phyloP scores from a whole-genome alignment of 2,113 vertebrate species.

The Choloepus hoffmanni region DNA sequence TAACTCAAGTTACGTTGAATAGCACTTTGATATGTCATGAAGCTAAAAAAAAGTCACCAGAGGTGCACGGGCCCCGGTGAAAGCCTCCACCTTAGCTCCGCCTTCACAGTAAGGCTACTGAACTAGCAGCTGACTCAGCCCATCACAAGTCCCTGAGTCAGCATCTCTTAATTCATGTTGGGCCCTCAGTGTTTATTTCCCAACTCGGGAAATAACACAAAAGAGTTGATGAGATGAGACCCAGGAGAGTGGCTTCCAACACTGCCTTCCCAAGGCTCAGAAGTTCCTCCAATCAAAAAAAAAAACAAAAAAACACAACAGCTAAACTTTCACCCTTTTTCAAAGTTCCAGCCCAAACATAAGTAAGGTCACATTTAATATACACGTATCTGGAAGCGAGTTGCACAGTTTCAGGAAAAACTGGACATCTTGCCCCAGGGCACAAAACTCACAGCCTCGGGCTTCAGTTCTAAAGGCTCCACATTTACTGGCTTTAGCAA shows the following conservation, averaged over 20 bases:
- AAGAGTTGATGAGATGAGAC: neutral
- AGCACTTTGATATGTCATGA: constrained; percentile 67
- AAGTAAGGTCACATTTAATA: constrained; percentile 49
- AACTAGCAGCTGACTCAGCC: neutral
- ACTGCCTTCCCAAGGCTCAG: constrained; percentile 14
- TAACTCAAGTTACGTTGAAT: constrained; percentile 59
- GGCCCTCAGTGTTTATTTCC: neutral
- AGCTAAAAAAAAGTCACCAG: constrained; percentile 66
- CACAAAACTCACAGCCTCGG: constrained; percentile 66
- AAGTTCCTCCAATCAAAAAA: neutral
- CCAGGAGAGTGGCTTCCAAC: accelerated
- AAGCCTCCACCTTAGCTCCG: neutral
- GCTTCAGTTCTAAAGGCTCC: constrained; percentile 98
- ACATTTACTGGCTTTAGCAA: constrained; percentile 96
- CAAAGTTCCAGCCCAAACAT: constrained; percentile 47
- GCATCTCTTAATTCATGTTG: neutral
- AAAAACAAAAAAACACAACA: neutral
- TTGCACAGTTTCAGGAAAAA: constrained; percentile 49
- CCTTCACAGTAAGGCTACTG: constrained; percentile 31
- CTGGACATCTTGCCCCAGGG: neutral
- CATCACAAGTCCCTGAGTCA: neutral
- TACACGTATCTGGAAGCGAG: constrained; percentile 8
- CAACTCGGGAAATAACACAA: neutral
- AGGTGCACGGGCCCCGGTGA: constrained; percentile 55
- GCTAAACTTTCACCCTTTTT: constrained; percentile 2